Evolutionary conservation across 2,113 vertebrate species (phyloP).

Genomic region (Zosterops pallidus): DNA sequence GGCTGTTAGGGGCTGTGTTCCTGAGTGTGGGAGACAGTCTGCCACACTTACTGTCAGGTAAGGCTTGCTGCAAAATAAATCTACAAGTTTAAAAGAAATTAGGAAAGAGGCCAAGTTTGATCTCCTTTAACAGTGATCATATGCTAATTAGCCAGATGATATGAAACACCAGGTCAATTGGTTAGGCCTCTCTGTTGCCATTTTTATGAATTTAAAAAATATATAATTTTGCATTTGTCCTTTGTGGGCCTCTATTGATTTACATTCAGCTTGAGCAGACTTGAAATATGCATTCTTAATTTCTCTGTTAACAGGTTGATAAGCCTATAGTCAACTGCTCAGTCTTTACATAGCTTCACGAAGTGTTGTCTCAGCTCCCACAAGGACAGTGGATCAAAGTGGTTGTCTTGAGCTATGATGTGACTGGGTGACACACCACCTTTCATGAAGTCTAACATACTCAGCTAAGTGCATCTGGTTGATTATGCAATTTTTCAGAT

Average conservation of each 20-base stretch:
- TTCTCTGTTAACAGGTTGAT: background rate
- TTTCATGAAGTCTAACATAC: background rate
- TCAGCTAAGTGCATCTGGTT: background rate
- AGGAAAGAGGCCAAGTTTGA: background rate
- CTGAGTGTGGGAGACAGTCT: background rate
- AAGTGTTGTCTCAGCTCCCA: background rate
- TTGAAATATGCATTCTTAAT: background rate
- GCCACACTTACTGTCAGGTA: background rate
- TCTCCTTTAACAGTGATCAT: background rate
- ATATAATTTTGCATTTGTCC: background rate
- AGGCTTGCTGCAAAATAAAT: background rate
- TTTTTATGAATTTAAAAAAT: background rate
- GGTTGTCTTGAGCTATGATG: background rate
- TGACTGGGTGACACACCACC: background rate
- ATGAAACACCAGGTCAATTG: background rate
- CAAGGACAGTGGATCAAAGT: background rate
- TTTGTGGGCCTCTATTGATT: background rate
- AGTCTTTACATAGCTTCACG: background rate
- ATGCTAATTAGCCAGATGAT: background rate
- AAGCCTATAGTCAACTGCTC: background rate
- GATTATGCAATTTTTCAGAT: background rate
- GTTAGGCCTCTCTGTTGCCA: background rate
- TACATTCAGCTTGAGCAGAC: background rate
- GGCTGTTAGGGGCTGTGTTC: background rate
- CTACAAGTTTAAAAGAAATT: background rate